Percentiles rank a stretch among this genome's conserved stretches.
Evolutionary conservation across 2,888 invertebrate species (phyloP).

Genomic region (Melieria picta): DNA sequence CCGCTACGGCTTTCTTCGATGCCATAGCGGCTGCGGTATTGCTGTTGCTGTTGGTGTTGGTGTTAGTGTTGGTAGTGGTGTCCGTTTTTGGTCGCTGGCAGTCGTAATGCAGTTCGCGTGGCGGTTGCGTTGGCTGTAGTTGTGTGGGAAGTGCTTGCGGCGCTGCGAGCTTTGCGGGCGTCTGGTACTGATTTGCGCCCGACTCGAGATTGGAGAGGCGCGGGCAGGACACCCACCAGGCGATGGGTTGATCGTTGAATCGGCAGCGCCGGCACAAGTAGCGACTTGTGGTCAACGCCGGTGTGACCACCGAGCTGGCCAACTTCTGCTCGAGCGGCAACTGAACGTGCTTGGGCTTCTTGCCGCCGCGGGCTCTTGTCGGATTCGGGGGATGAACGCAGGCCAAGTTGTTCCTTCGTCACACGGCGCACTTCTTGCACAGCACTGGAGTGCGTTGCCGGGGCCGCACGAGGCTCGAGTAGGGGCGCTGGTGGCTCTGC

Average conservation of each 20-base stretch:
- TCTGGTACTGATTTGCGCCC: slow-evolving; percentile 11
- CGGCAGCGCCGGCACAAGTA: slow-evolving; percentile 62
- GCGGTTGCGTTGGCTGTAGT: slow-evolving; percentile 27
- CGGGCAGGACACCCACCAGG: slow-evolving; percentile 66
- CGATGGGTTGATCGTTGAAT: slow-evolving; percentile 62
- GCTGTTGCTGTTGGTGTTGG: slow-evolving; percentile 35
- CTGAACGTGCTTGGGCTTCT: slow-evolving; percentile 7
- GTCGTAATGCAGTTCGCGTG: neutral
- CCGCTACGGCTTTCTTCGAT: slow-evolving; percentile 31
- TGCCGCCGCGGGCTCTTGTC: slow-evolving; percentile 5
- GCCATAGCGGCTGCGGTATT: slow-evolving; percentile 45
- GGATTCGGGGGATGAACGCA: slow-evolving; percentile 55
- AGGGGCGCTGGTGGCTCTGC: slow-evolving; percentile 39
- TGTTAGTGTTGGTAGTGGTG: slow-evolving; percentile 25
- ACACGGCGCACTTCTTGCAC: slow-evolving; percentile 64
- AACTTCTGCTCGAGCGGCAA: slow-evolving; percentile 37
- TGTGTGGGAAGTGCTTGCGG: neutral
- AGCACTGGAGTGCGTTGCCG: slow-evolving; percentile 54
- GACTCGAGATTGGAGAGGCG: slow-evolving; percentile 59
- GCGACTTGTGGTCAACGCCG: slow-evolving; percentile 43
- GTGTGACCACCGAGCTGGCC: slow-evolving; percentile 42
- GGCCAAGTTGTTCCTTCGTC: slow-evolving; percentile 62
- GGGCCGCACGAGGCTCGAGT: slow-evolving; percentile 49
- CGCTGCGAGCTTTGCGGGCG: no score
- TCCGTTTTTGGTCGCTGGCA: slow-evolving; percentile 22